Percentiles rank a stretch among this genome's conserved stretches.
Evolutionary conservation across 2,888 invertebrate genomes (phyloP).

Genomic region (Microplitis manilae): DNA sequence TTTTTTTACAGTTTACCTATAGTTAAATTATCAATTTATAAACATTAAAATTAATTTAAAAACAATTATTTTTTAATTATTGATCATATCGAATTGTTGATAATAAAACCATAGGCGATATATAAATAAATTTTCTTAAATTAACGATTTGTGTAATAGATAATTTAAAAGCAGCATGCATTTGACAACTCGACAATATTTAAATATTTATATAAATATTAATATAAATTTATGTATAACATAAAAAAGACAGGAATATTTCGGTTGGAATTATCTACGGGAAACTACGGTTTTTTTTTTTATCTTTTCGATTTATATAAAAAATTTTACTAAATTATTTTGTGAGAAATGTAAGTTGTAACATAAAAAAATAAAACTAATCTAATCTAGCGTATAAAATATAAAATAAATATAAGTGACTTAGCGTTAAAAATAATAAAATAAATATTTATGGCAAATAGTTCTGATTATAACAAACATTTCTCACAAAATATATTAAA

Average conservation of each 20-base stretch:
- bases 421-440: background rate
- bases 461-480: constrained; percentile 28
- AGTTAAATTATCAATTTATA: constrained; percentile 25
- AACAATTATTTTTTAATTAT: background rate
- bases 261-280: constrained; percentile 50
- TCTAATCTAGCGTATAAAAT: background rate
- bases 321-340: constrained; percentile 40
- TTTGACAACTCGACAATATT: constrained; percentile 44
- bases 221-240: constrained; percentile 25
- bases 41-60: background rate
- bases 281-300: constrained; percentile 44
- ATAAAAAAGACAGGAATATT: constrained; percentile 45
- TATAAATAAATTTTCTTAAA: constrained; percentile 18
- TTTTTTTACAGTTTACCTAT: constrained; percentile 14
- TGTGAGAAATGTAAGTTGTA: constrained; percentile 47
- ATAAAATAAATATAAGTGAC: background rate
- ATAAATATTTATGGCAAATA: background rate
- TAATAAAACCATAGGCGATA: constrained; percentile 33
- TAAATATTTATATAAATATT: constrained; percentile 23
- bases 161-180: constrained; percentile 48
- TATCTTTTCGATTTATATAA: background rate
- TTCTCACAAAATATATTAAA: constrained; percentile 49
- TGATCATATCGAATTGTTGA: constrained; percentile 16
- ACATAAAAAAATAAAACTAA: background rate
- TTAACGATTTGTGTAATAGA: constrained; percentile 23